A percentile compares a stretch with the other conserved stretches of the same genome.
phyloP scores from a whole-genome alignment of 2,113 vertebrate genomes.

The Strix aluco region DNA sequence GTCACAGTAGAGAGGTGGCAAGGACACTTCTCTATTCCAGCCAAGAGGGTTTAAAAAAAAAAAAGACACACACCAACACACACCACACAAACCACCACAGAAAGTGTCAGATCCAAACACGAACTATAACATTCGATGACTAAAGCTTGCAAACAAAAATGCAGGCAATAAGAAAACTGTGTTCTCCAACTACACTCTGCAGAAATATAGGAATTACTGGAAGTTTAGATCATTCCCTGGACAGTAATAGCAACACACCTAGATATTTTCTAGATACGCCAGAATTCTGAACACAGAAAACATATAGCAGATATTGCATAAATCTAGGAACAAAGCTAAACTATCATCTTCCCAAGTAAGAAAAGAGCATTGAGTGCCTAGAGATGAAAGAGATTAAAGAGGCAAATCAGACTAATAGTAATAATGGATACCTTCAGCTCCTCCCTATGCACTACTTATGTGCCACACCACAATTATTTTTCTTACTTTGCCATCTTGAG shows the following conservation, averaged over 20 bases:
- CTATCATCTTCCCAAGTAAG: not conserved
- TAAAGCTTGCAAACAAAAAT: not conserved
- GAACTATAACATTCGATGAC: not conserved
- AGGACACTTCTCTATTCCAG: not conserved
- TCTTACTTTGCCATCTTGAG: slow-evolving; percentile 1
- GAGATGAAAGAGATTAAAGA: slow-evolving; percentile 15
- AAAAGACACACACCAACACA: too few relatives aligned
- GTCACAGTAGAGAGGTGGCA: not conserved
- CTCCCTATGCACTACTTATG: not conserved
- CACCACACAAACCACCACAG: not conserved
- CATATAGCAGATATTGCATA: not conserved
- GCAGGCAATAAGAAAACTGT: not conserved
- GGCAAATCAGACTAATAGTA: not conserved
- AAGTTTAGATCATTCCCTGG: not conserved
- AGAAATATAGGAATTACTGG: not conserved
- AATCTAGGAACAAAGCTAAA: not conserved
- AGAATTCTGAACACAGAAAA: not conserved
- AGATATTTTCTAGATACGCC: not conserved
- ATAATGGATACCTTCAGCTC: not conserved
- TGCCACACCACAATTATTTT: not conserved
- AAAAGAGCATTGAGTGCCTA: not conserved
- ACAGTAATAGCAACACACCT: not conserved
- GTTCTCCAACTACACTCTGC: not conserved
- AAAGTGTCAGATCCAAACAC: not conserved
- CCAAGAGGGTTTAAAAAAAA: not conserved